Evolutionary conservation across 2,113 vertebrate genomes (phyloP), one percentile per base, ranked within the genome.

Genomic region (Mungos mungo): DNA sequence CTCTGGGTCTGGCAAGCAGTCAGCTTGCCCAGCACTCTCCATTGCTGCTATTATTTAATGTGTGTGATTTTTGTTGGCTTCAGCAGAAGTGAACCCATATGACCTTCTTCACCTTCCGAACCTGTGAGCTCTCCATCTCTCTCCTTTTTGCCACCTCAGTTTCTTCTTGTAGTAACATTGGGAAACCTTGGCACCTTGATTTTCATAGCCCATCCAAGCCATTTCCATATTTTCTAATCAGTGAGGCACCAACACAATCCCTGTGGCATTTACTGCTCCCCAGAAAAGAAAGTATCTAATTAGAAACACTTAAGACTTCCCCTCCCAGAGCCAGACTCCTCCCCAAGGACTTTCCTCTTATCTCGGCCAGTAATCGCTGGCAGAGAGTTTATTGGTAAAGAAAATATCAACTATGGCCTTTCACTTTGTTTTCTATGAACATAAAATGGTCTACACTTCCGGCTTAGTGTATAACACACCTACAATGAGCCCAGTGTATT

Each of bases 391-490:
- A 93, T 79, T 31, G 47, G 89, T 41, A 72, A 96, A 81, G 47
- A 96, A 94, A 92, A 47, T 18, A 83, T 38, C 33, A 89, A 60
- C 45, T 19, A 65, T 1, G 79, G 57, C 50, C 50, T 71, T 96
- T 90, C 41, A 38, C 27, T 95, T 91, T 88, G 35, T 68, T 83
- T 97, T 83, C n/a, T 57, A 31, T 57, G 31, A 83, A 93, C 45
- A 93, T 35, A 81, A 88, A 77, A 92, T 88, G 65, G 7, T 41
- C 74, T 63, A 19, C 3, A 19, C 27, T 77, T 47, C 84, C 66
- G 47, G 9, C 33, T 87, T 65, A 93, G 69, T 65, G 81, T 63
- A 13, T 57, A 45, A 66, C 12, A 23, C 7, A 65, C 29, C 16
- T 69, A 41, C 18, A 77, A 90, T 8, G 31, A 82, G 54, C 3